phyloP scores from a whole-genome alignment of 2,113 vertebrate genomes.

The Platycercus adscitus region DNA sequence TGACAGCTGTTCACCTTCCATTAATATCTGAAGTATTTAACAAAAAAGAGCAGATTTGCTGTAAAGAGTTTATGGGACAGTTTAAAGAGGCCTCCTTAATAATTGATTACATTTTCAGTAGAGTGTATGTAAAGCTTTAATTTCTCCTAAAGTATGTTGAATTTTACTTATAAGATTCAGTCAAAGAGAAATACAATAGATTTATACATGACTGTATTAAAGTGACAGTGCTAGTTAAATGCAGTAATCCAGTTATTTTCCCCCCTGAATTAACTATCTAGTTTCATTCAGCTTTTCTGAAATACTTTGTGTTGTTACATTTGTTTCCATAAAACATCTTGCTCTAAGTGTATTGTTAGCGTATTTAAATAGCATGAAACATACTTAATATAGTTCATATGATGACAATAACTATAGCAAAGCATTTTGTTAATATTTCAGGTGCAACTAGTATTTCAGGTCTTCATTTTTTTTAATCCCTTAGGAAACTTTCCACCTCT shows the following conservation, averaged over 20 bases:
- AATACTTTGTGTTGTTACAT: neutral
- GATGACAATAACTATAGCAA: neutral
- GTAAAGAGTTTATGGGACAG: constrained; percentile 14
- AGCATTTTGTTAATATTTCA: neutral
- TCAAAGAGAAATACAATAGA: neutral
- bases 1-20: constrained; percentile 3
- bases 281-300: neutral
- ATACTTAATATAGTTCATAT: neutral
- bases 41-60: neutral
- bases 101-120: neutral
- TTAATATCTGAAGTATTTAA: neutral
- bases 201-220: neutral
- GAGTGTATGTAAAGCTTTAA: neutral
- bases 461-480: neutral
- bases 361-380: neutral
- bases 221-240: neutral
- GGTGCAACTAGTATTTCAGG: neutral
- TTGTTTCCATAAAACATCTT: neutral
- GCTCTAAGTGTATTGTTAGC: neutral
- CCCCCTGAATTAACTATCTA: neutral
- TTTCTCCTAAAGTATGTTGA: neutral
- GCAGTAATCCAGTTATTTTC: neutral
- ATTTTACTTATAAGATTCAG: neutral
- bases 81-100: constrained; percentile 10
- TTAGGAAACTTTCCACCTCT: neutral